Conservation (phyloP, 2,113 vertebrate genomes). For the Ciconia maguari region DNA sequence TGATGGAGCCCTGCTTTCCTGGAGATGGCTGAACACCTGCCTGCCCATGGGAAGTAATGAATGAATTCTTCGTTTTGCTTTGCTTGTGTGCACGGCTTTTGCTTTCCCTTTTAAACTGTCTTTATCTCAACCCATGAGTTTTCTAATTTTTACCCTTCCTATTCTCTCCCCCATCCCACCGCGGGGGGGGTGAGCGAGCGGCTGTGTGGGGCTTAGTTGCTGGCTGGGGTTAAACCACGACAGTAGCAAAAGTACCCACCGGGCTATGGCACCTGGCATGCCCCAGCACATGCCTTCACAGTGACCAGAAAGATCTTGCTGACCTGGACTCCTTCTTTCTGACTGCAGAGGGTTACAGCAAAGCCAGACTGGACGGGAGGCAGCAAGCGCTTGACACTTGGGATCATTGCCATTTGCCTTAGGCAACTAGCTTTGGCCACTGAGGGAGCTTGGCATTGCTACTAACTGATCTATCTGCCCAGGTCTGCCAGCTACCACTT, state of each 20-base stretch:
- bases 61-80: too few relatives aligned
- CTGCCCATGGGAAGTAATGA: too few relatives aligned
- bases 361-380: not conserved
- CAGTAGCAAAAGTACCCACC: not conserved
- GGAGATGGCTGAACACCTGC: too few relatives aligned
- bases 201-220: too few relatives aligned
- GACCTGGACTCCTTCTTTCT: not conserved
- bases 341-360: not conserved
- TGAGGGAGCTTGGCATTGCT: fast-evolving
- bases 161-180: too few relatives aligned
- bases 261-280: not conserved
- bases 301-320: not conserved
- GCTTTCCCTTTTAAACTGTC: too few relatives aligned
- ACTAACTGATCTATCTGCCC: not conserved
- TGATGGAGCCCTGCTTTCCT: too few relatives aligned
- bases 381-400: not conserved
- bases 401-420: not conserved
- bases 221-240: too few relatives aligned
- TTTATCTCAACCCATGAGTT: too few relatives aligned
- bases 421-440: not conserved
- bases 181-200: too few relatives aligned
- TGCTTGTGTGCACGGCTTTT: too few relatives aligned
- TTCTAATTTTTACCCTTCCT: too few relatives aligned
- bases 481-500: not conserved
- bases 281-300: not conserved